Conservation (phyloP, 2,113 vertebrate species). For the Oncorhynchus nerka region DNA sequence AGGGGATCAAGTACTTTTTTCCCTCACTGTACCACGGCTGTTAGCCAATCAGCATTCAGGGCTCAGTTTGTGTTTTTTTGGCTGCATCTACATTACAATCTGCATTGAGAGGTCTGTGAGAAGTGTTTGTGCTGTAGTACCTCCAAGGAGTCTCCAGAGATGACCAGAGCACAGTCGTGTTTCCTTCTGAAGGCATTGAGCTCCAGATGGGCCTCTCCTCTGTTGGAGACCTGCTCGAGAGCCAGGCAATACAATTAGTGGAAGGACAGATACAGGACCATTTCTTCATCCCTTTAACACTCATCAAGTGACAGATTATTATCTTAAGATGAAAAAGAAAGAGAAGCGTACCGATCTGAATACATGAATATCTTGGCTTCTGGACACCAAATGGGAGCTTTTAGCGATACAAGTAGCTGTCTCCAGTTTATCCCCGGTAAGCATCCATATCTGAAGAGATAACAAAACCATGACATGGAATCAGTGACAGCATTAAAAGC, state of each 20-base stretch:
- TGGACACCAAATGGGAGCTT: slow-evolving; percentile 93
- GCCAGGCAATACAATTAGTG: slow-evolving; percentile 31
- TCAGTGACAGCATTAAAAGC: neutral
- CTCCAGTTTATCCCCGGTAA: slow-evolving; percentile 96
- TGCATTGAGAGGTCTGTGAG: slow-evolving; percentile 7
- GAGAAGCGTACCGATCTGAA: slow-evolving; percentile 84
- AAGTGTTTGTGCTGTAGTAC: slow-evolving; percentile 64
- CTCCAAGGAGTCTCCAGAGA: slow-evolving; percentile 96
- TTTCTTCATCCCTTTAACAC: neutral
- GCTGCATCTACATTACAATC: slow-evolving; percentile 37
- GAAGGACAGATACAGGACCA: neutral
- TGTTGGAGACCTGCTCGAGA: slow-evolving; percentile 81
- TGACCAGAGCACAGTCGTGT: slow-evolving; percentile 95
- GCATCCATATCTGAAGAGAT: slow-evolving; percentile 85
- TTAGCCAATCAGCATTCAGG: too few species aligned
- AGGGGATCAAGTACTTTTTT: too few species aligned
- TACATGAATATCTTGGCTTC: slow-evolving; percentile 89
- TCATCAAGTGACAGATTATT: neutral
- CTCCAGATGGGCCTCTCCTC: slow-evolving; percentile 95
- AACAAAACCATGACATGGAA: neutral
- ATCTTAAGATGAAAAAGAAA: neutral
- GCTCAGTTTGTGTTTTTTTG: neutral
- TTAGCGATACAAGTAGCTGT: slow-evolving; percentile 97
- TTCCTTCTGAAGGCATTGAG: slow-evolving; percentile 96
- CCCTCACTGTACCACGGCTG: too few species aligned